A percentile compares a stretch with the other conserved stretches of the same genome.
These are phyloP conservation scores for Lepidocyrtinus sp. DNA, from an alignment of 2,888 invertebrate genomes.

Conservation along the genomic window DNA sequence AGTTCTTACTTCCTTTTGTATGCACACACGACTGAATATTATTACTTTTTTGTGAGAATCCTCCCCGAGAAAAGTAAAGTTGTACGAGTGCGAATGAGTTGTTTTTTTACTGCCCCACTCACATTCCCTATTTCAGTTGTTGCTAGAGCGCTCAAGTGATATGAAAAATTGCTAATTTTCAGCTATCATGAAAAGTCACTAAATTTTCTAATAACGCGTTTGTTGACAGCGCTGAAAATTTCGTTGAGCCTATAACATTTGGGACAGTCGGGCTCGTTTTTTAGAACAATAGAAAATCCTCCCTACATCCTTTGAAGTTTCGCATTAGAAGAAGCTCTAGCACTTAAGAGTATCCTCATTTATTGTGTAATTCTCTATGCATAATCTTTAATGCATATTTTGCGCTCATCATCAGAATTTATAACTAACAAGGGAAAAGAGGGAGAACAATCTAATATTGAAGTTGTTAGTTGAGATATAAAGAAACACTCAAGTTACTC, in stretches of 20 bases:
- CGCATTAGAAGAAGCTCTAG: too few species aligned
- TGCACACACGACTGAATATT: constrained; percentile 29
- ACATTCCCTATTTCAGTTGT: background rate
- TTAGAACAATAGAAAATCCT: too few species aligned
- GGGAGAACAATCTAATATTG: background rate
- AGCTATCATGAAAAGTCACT: constrained; percentile 42
- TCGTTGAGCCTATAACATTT: constrained; percentile 26
- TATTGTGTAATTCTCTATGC: background rate
- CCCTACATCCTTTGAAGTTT: too few species aligned
- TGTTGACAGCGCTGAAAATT: constrained; percentile 32
- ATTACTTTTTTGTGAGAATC: constrained; percentile 9
- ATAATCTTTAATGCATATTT: background rate
- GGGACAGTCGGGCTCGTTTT: background rate
- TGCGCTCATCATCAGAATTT: background rate
- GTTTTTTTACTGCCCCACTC: background rate
- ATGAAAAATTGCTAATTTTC: constrained; percentile 56
- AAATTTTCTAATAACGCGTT: constrained; percentile 45
- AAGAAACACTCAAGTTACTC: background rate
- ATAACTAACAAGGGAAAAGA: background rate
- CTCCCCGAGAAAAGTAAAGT: background rate
- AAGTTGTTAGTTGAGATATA: background rate
- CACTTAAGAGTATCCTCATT: background rate
- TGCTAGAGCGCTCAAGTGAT: constrained; percentile 29
- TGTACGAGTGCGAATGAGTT: constrained; percentile 17
- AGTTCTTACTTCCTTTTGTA: constrained; percentile 1